Evolutionary conservation across 2,113 vertebrate genomes (phyloP), one percentile per base, ranked within the genome.

Genomic region (Lophochroa leadbeateri): DNA sequence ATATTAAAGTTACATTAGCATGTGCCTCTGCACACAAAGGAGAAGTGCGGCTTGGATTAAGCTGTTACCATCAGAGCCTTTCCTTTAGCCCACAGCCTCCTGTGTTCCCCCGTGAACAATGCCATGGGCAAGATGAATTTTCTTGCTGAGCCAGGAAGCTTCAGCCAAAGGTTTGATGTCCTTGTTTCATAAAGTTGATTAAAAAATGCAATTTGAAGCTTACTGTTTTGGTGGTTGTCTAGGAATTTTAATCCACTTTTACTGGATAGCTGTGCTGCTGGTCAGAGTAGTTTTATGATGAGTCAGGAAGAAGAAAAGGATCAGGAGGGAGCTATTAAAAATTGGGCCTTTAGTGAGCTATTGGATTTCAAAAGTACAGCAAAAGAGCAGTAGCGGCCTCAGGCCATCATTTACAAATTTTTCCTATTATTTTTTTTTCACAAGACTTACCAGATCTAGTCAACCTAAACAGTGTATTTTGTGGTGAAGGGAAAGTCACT

Each of bases 171-270:
- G 4, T 33, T 85, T 70, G 41, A 64, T 82, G 25, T 20, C 9
- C 25, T 80, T 57, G 7, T 61, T 88, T 86, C 50, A 80, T 88
- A 20, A 86, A 65, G 44, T 44, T 88, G 61, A 53, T 85, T 17
- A 79, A 75, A 67, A 82, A 55, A 41, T 33, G 27, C 39, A 46
- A 9, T 43, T 79, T 86, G 49, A 74, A 81, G 7, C 37, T 69
- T 86, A 55, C 41, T 72, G 17, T 92, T 92, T 74, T 83, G 68
- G 16, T 92, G 49, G 20, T 69, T 94, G 52, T 92, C 70, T 92
- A 83, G 83, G 82, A 92, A 90, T 95, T 90, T 90, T 86, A 86
- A 94, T 95, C 47, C 17, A 29, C 44, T 83, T 78, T 71, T 77
- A 77, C n/a, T 49, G 33, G 17, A 27, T 69, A 74, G 29, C 49